These are phyloP conservation scores for Cephalopholis sonnerati DNA, from an alignment of 2,113 vertebrate species.

Conservation along the genomic window DNA sequence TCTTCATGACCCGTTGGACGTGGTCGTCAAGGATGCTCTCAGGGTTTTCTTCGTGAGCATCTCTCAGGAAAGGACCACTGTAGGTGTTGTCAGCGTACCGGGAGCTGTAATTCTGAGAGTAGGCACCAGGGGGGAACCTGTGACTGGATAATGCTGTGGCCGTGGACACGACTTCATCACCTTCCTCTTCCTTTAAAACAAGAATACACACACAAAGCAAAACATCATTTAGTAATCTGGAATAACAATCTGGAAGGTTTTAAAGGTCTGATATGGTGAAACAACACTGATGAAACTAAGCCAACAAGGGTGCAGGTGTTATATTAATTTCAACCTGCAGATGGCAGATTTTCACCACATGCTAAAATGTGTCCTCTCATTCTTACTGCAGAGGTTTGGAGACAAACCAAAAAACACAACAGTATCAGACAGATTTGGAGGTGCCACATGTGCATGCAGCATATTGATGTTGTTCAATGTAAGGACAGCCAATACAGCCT, in stretches of 20 bases:
- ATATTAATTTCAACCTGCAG: conserved; percentile 57
- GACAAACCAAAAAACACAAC: background rate
- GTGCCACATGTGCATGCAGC: background rate
- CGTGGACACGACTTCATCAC: conserved; percentile 87
- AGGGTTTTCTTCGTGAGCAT: conserved; percentile 95
- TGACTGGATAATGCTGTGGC: conserved; percentile 84
- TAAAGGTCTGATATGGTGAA: background rate
- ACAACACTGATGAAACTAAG: background rate
- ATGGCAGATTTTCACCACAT: conserved; percentile 60
- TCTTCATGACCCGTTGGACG: conserved; percentile 97
- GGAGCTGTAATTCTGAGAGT: conserved; percentile 88
- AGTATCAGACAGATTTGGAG: background rate
- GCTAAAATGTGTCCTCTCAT: background rate
- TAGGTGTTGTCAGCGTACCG: conserved; percentile 89
- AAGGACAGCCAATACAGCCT: conserved; percentile 2
- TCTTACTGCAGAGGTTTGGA: conserved; percentile 50
- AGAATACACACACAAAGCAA: background rate
- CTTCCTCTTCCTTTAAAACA: conserved; percentile 91
- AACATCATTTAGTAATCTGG: background rate
- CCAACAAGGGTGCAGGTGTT: background rate
- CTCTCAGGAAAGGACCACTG: conserved; percentile 83
- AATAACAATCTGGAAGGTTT: background rate
- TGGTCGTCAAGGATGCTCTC: conserved; percentile 98
- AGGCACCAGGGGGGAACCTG: conserved; percentile 86
- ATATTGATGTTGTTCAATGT: conserved; percentile 23